Conservation (phyloP, 1,140 invertebrate species). For the Piezodorus guildinii region DNA sequence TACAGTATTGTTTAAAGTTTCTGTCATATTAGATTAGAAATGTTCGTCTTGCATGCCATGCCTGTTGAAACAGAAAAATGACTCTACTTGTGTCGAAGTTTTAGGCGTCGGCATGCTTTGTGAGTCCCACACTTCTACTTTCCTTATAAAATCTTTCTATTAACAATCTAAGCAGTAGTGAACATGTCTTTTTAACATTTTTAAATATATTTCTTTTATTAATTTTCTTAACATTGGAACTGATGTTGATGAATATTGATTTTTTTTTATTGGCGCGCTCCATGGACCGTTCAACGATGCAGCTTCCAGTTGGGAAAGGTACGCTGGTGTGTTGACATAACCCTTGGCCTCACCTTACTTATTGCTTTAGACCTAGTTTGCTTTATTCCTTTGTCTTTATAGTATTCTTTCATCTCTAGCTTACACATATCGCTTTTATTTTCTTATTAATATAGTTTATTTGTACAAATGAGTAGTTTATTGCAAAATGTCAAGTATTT, state of each 20-base stretch:
- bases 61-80: too few relatives aligned
- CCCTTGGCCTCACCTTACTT: conserved; percentile 8
- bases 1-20: too few relatives aligned
- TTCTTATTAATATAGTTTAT: background rate
- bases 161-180: too few relatives aligned
- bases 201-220: too few relatives aligned
- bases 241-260: background rate
- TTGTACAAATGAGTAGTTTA: background rate
- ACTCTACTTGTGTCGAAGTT: too few relatives aligned
- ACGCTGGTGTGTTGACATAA: conserved; percentile 18
- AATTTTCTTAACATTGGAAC: too few relatives aligned
- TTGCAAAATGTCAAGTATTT: conserved; percentile 4
- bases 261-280: conserved; percentile 12
- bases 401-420: background rate
- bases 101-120: too few relatives aligned
- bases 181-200: too few relatives aligned
- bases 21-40: too few relatives aligned
- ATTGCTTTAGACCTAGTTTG: conserved; percentile 18
- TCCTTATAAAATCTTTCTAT: too few relatives aligned
- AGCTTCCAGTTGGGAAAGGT: conserved; percentile 27
- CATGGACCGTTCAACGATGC: background rate
- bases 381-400: background rate
- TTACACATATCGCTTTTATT: background rate
- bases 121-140: too few relatives aligned
- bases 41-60: too few relatives aligned